Evolutionary conservation across 2,797 vertebrate species (phyloP), one percentile per base, ranked within the genome.

Genomic region (Megalops cyprinoides): DNA sequence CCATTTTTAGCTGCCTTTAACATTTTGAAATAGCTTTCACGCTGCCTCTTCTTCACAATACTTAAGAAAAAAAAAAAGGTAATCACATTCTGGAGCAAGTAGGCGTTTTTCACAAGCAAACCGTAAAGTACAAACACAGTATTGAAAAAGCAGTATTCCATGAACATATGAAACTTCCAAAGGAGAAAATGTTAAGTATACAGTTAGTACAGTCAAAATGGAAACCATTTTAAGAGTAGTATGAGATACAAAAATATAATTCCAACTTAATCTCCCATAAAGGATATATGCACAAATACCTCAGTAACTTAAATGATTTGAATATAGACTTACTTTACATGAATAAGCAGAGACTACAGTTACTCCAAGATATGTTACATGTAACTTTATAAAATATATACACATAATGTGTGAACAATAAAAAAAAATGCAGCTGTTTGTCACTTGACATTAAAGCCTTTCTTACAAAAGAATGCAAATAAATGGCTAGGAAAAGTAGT

Each of bases 401-500:
- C 18, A 69, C 65, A 34, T 34, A 42, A 62, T 28, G 10, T 42
- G 20, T 23, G 39, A 42, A 18, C 18, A 37, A 58, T 9, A 14
- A 34, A 65, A 42, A n/a, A 65, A 69, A 42, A 31, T 88, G 82
- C 86, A 90, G 87, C 83, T 83, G 86, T 85, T 85, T 85, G 81
- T 88, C 10, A 80, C 20, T 73, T 6, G 62, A 89, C 89, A 90
- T 81, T 87, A 90, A 92, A 92, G 90, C 88, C 44, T 85, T 82
- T 78, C 82, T 78, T 49, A 77, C 42, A 84, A 87, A 84, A 67
- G 39, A 74, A 74, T 86, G n/a, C n/a, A 87, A 87, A 84, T 49
- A 69, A 78, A n/a, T 85, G 82, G 81, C 65, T 37, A 71, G 48
- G n/a, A 81, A 10, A 49, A 87, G 88, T 71, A 86, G 81, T 84